Evolutionary conservation across 1,140 invertebrate genomes (phyloP).

Genomic region (Zaprionus tsacasi): DNA sequence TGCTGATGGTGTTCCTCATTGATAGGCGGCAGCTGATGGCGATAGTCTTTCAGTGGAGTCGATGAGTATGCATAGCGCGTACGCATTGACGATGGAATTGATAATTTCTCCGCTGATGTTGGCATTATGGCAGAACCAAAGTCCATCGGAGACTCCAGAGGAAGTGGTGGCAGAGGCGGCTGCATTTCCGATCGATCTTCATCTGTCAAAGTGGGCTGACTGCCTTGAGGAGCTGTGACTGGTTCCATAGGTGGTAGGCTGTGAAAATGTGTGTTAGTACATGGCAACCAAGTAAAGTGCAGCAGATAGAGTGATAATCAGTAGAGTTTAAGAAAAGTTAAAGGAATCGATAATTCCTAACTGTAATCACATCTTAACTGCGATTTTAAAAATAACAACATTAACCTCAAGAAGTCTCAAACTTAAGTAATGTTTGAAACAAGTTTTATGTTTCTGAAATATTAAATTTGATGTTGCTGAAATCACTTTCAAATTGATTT

Average conservation of each 20-base stretch:
- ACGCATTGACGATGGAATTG: background rate
- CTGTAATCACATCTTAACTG: background rate
- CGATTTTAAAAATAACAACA: no score
- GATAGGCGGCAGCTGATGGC: slow-evolving; percentile 46
- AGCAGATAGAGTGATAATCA: background rate
- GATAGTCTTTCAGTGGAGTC: slow-evolving; percentile 44
- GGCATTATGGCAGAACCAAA: background rate
- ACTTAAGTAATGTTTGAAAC: no score
- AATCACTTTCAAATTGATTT: background rate
- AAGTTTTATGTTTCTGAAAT: no score
- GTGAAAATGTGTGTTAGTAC: slow-evolving; percentile 14
- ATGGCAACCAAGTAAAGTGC: background rate
- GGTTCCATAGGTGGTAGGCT: background rate
- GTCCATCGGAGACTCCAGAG: background rate
- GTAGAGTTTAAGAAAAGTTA: background rate
- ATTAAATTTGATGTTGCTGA: no score
- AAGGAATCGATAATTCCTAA: background rate
- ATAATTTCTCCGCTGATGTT: background rate
- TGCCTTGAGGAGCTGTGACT: background rate
- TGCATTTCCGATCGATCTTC: slow-evolving; percentile 4
- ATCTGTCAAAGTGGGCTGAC: background rate
- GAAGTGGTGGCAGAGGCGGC: background rate
- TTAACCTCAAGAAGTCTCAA: no score
- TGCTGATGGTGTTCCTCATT: slow-evolving; percentile 49
- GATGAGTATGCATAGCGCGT: slow-evolving; percentile 13